Base-by-base conservation (phyloP, 2,797 vertebrate genomes). In the Platalea minor region DNA sequence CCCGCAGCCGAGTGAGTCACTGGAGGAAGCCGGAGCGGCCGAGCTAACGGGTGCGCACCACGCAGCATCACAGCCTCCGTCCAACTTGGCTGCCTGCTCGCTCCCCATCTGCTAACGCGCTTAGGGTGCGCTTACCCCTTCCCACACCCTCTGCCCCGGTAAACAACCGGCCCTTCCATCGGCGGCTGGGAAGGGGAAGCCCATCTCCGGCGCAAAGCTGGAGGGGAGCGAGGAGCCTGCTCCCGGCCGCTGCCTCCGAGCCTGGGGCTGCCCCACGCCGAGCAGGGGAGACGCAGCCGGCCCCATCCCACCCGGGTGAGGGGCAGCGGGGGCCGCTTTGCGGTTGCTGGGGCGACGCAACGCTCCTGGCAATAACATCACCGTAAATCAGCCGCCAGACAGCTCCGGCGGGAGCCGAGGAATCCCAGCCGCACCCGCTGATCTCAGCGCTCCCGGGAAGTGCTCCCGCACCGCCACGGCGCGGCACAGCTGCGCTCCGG, bases 351-450 rank as follows among this genome's bases (percentile, higher is more conserved):
- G 93, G 48, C 74, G 2, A 96, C 76, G 0, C 72, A 74, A 54
- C 7, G 41, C 50, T 75, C 17, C 88, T 80, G 84, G 91, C 94
- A 95, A 92, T 43, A 96, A 96, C 94, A 95, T 33, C n/a, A 5
- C 48, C 0, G 29, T 91, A 93, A 85, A 93, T 91, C 82, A 83
- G 60, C 76, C 4, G 17, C 67, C 84, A 72, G 85, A 85, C 64
- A 51, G 53, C 82, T 72, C 95, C 67, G 1, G 28, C 3, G 50
- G 72, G 96, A 96, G 83, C 68, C 3, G 13, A 95, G 89, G 95
- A 90, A 94, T 89, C 88, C 91, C 43, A 19, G 77, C 93, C 92
- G 29, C 91, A 37, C 94, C 91, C 95, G 35, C 83, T 91, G 92
- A 96, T 89, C 94, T 96, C 95, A 96, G 87, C 3, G 28, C 91